Evolutionary conservation across 2,888 invertebrate species (phyloP).

Genomic region (Drosophila mayaguana): DNA sequence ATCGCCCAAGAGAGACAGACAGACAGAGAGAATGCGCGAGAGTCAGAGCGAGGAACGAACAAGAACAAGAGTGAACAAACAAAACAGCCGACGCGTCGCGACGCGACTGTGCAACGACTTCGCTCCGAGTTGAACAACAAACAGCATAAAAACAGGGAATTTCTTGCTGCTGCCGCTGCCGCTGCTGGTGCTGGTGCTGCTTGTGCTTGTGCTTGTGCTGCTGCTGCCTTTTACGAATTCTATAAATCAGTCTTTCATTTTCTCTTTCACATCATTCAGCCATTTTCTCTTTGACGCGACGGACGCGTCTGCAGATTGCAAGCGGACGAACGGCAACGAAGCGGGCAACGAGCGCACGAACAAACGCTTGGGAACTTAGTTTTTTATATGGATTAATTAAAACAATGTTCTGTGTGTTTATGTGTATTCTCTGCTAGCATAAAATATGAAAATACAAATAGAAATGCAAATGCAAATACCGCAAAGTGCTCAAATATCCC

Average conservation of each 20-base stretch:
- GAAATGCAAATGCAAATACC: slow-evolving; percentile 40
- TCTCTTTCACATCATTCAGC: slow-evolving; percentile 67
- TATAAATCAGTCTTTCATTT: slow-evolving; percentile 65
- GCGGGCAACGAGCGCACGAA: slow-evolving; percentile 58
- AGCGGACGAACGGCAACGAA: slow-evolving; percentile 58
- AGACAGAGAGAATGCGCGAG: slow-evolving; percentile 15
- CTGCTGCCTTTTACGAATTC: slow-evolving; percentile 57
- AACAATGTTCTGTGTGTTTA: slow-evolving; percentile 48
- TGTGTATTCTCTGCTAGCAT: slow-evolving; percentile 33
- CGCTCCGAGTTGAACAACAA: slow-evolving; percentile 47
- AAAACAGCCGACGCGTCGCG: slow-evolving; percentile 34
- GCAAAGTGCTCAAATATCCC: slow-evolving; percentile 37
- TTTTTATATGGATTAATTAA: slow-evolving; percentile 60
- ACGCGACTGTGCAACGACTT: slow-evolving; percentile 30
- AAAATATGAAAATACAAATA: slow-evolving; percentile 22
- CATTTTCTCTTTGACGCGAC: slow-evolving; percentile 84
- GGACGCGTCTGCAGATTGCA: slow-evolving; percentile 79
- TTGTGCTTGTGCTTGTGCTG: slow-evolving; percentile 23
- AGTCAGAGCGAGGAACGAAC: slow-evolving; percentile 14
- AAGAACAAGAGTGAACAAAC: slow-evolving; percentile 51
- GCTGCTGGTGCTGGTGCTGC: background rate
- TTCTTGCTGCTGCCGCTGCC: slow-evolving; percentile 42
- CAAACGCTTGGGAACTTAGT: slow-evolving; percentile 61
- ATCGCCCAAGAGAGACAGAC: slow-evolving; percentile 43
- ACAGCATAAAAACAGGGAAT: slow-evolving; percentile 57